Evolutionary conservation across 2,113 vertebrate genomes (phyloP), one percentile per base, ranked within the genome.

Genomic region (Ictidomys tridecemlineatus): DNA sequence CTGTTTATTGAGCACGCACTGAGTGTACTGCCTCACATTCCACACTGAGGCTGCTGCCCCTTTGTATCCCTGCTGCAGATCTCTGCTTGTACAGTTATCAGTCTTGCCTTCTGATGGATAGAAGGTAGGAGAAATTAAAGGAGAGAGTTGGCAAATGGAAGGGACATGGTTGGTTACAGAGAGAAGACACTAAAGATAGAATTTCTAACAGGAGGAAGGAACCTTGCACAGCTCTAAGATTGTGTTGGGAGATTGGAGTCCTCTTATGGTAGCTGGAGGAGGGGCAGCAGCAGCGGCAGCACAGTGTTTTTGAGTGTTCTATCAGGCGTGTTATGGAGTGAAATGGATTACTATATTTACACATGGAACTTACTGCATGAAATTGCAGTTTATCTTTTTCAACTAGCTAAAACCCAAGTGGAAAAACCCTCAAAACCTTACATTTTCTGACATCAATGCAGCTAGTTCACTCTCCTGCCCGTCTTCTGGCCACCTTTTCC

Each of bases 391-490:
- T 73, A 72, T 48, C 18, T 37, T 67, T 79, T 89, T 39, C 18
- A 58, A 13, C 26, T 30, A 65, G 51, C 18, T 87, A 73, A 73
- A 85, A n/a, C 3, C 7, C 10, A 56, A 70, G 32, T 70, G 86
- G 61, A 51, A 58, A 95, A 89, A 89, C 56, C 34, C 61, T 89
- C 39, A 34, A 83, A 86, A 37, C 17, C 42, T 96, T 32, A 53
- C 8, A 8, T 76, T 93, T 76, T 88, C 58, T 4, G 13, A 56
- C 22, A 76, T 80, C 6, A 16, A 12, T 56, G 2, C 28, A 78
- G 10, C 22, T 72, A 0, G 8, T 42, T 24, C n/a, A 45, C 58
- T 28, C 32, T 26, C 42, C 56, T 84, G 69, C 61, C 2, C 4
- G 18, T 85, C 45, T 16, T 84, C 8, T 87, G 37, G 22, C 37